Conservation (phyloP, 1,140 invertebrate genomes). For the Drosophila ficusphila region DNA sequence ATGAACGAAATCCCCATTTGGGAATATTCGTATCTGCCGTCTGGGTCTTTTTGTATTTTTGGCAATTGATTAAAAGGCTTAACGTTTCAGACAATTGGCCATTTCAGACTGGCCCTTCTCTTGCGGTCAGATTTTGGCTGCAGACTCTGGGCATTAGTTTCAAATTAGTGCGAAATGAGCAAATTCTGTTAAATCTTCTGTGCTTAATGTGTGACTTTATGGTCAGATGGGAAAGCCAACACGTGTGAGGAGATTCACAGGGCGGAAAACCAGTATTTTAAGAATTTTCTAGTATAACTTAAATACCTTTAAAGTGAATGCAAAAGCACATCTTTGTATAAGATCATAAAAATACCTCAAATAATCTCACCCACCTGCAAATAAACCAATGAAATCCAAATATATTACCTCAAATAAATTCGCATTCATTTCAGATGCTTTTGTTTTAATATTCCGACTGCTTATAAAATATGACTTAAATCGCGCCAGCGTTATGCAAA, state of each 20-base stretch:
- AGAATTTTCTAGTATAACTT: not conserved
- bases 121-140: slow-evolving; percentile 15
- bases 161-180: slow-evolving; percentile 61
- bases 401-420: slow-evolving; percentile 3
- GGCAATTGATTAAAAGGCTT: slow-evolving; percentile 81
- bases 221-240: slow-evolving; percentile 16
- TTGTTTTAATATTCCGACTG: slow-evolving; percentile 8
- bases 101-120: slow-evolving; percentile 36
- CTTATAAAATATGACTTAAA: slow-evolving; percentile 37
- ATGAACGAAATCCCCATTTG: slow-evolving; percentile 63
- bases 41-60: slow-evolving; percentile 52
- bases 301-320: not conserved
- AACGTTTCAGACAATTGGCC: slow-evolving; percentile 73
- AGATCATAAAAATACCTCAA: not conserved
- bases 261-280: not conserved
- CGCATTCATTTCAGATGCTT: not conserved
- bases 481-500: slow-evolving; percentile 32
- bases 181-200: slow-evolving; percentile 66
- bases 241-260: slow-evolving; percentile 19
- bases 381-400: not conserved
- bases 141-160: slow-evolving; percentile 51
- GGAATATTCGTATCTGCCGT: slow-evolving; percentile 21
- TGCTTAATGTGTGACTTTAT: slow-evolving; percentile 76
- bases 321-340: no score
- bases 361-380: not conserved